Evolutionary conservation across 2,888 invertebrate species (phyloP).

Genomic region (Rugalucina vietnamica): DNA sequence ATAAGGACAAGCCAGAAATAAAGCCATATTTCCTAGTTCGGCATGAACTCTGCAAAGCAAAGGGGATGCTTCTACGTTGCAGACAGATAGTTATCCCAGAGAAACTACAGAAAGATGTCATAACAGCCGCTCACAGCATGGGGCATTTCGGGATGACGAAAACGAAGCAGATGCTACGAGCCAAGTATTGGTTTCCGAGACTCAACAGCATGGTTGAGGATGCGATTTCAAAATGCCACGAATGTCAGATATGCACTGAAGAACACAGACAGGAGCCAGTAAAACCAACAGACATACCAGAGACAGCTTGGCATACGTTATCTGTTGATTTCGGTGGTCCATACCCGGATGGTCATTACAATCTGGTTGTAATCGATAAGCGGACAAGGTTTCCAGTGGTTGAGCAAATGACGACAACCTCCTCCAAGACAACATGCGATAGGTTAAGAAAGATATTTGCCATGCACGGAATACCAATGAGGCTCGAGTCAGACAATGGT

Average conservation of each 20-base stretch:
- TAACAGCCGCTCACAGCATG: constrained; percentile 21
- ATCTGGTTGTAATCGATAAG: no score
- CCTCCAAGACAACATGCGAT: neutral
- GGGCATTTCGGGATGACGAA: constrained; percentile 31
- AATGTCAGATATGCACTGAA: constrained; percentile 35
- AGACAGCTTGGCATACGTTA: constrained; percentile 6
- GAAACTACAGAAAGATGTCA: constrained; percentile 23
- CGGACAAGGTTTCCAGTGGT: no score
- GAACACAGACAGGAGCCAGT: constrained; percentile 27
- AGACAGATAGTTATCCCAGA: constrained; percentile 22
- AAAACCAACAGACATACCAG: constrained; percentile 34
- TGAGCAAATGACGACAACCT: constrained; percentile 28
- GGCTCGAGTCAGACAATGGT: no score
- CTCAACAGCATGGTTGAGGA: no score
- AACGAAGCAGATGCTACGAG: constrained; percentile 31
- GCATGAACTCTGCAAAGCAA: constrained; percentile 15
- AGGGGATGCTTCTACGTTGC: constrained; percentile 19
- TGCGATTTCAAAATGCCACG: constrained; percentile 19
- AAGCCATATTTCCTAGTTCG: constrained; percentile 13
- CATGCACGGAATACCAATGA: no score
- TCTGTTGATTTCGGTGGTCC: constrained; percentile 31
- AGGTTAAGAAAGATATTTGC: no score
- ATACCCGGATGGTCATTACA: no score
- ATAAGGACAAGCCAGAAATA: neutral
- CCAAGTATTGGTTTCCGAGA: no score